Evolutionary conservation across 2,888 invertebrate genomes (phyloP), one percentile per base, ranked within the genome.

Genomic region (Lasioglossum zephyrum): DNA sequence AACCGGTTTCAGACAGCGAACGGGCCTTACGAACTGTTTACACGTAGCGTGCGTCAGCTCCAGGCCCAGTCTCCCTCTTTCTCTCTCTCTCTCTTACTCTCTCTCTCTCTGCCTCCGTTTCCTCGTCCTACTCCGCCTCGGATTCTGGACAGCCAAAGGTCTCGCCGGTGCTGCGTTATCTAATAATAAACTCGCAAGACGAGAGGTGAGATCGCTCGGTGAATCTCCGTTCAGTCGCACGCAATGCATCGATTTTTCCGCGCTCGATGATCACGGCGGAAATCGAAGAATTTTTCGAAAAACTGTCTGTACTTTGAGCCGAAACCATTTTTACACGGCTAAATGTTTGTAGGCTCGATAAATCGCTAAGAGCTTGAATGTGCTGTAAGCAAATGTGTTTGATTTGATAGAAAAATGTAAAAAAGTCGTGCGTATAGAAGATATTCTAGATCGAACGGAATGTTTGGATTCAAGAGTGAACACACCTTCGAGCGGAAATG

Each of bases 1-100:
- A 94, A 95, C 94, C 94, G 94, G 94, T 94, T 94, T 87, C 86
- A 87, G 78, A 75, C 86, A 87, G 82, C 87, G 87, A 85, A 87
- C 87, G 88, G 88, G 86, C 89, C 88, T 86, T 85, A 85, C 86
- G 83, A 86, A 84, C 85, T 92, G 91, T 92, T 92, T 92, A 91
- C 92, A 91, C 88, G 87, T 76, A 87, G 84, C 84, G 88, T 80
- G 84, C 79, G 87, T 81, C 87, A 80, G 70, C 77, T 72, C 57
- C 77, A 70, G 78, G 63, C 79, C 87, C 26, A 9, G 47, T 76
- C 75, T 74, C 77, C 4, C 18, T 8, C 22, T n/a, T 18, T 4
- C 16, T 26, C 31, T 39, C 41, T 60, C 18, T 2, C 31, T 18
- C 41, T 16, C n/a, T 73, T 1, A 1, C 53, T 16, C 4, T 26